phyloP scores from a whole-genome alignment of 2,113 vertebrate genomes.

The Ailuropoda melanoleuca region DNA sequence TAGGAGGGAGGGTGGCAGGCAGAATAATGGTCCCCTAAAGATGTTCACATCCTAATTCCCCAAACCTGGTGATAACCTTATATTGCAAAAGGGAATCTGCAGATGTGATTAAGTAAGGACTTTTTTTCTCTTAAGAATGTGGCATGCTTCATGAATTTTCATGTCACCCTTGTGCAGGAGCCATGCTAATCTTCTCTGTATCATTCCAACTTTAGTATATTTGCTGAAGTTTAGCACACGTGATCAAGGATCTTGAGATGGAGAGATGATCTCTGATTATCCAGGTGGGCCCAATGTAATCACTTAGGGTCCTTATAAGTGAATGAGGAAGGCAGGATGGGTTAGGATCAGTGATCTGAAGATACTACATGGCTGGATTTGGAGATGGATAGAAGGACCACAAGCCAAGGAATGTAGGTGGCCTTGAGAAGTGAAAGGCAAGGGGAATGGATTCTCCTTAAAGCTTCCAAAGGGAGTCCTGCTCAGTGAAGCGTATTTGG shows the following conservation, averaged over 20 bases:
- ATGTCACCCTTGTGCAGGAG: not conserved
- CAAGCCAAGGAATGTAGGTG: not conserved
- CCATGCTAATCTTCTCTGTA: not conserved
- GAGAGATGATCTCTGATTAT: not conserved
- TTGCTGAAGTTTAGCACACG: not conserved
- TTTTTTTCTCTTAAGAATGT: not conserved
- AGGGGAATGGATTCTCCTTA: not conserved
- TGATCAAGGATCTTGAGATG: not conserved
- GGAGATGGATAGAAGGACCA: not conserved
- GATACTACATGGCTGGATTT: not conserved
- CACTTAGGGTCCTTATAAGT: not conserved
- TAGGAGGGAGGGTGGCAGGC: not conserved
- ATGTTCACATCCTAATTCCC: not conserved
- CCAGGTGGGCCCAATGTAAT: not conserved
- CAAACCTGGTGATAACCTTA: not conserved
- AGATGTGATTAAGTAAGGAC: not conserved
- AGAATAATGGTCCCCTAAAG: not conserved
- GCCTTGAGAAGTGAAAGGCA: not conserved
- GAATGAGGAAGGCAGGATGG: not conserved
- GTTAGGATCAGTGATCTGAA: not conserved
- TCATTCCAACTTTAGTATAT: not conserved
- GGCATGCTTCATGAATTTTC: not conserved
- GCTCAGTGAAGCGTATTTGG: not conserved
- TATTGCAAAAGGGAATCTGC: not conserved
- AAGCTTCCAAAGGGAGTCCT: not conserved